Base-by-base conservation (phyloP, 2,113 vertebrate genomes). In the Cavia aperea region DNA sequence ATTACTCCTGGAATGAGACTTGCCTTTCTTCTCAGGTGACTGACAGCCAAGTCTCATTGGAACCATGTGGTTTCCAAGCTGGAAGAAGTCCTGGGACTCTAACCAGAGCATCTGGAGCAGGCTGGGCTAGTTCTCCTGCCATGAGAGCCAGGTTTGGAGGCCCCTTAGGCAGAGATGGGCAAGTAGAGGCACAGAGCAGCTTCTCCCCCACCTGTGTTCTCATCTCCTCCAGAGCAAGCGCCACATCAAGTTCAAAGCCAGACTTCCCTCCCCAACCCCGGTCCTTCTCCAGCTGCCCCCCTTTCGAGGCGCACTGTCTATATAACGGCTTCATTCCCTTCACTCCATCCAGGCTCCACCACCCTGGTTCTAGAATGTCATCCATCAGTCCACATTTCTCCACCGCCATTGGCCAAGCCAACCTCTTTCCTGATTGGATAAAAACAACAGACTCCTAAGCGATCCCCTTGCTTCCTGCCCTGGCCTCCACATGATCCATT, bases 51-150 rank as follows among this genome's bases (percentile, higher is more conserved):
- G 70, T 86, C n/a, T 56, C 51, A 5, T 5, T 5, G 33, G 81
- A 66, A 84, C 43, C 86, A 26, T 12, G 51, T 31, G 29, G 24
- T 87, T 88, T 86, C 89, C 12, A 46, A 94, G 46, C 68, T 79
- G 43, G 49, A 33, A 58, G 65, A 66, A 86, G 73, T n/a, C 62
- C 66, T 49, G 7, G 39, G 78, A 79, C 54, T 88, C 88, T 82
- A 58, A 43, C 39, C 4, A 11, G n/a, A 9, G 56, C 33, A 56
- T 78, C 33, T 63, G 5, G 46, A 81, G 82, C 66, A 60, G 51
- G 31, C 29, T 1, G 43, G 56, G 33, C 29, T 63, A 43, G 14
- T 23, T 51, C 81, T 60, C 49, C 75, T 16, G 58, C 31, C 62
- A 68, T 2, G 46, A 89, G 70, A 78, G 33, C 19, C 63, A 73